Conservation (phyloP, 2,113 vertebrate species). For the Campylomormyrus tamandua region DNA sequence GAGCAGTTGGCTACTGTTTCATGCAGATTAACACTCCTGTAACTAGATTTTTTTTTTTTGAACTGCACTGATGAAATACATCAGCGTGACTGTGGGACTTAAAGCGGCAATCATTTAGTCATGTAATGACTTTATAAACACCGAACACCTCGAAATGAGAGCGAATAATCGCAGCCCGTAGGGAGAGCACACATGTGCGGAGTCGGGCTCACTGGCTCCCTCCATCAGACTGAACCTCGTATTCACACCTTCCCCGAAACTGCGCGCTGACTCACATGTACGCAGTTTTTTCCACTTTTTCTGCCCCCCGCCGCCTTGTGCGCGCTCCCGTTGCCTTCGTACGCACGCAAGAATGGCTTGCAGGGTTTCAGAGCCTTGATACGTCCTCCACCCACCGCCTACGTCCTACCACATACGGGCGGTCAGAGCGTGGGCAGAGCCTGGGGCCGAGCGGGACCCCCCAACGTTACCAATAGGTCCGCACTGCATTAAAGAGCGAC, state of each 20-base stretch:
- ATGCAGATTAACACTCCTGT: neutral
- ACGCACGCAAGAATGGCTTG: slow-evolving; percentile 1
- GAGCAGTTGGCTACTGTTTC: neutral
- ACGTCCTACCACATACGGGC: neutral
- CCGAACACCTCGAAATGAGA: neutral
- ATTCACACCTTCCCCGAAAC: slow-evolving; percentile 43
- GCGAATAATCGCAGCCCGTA: neutral
- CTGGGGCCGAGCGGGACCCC: neutral
- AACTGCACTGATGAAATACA: neutral
- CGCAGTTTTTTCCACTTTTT: slow-evolving; percentile 14
- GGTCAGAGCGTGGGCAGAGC: neutral
- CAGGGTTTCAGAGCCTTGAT: neutral
- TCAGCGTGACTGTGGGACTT: neutral
- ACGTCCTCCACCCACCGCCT: neutral
- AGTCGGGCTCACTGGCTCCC: neutral
- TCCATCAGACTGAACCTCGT: slow-evolving; percentile 27
- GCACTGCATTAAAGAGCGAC: neutral
- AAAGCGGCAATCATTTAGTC: neutral
- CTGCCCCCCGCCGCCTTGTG: neutral
- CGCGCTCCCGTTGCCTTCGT: slow-evolving; percentile 9
- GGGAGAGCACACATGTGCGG: neutral
- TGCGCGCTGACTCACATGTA: slow-evolving; percentile 41
- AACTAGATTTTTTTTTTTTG: neutral
- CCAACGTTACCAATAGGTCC: neutral
- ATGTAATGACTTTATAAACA: neutral